A percentile compares a stretch with the other conserved stretches of the same genome.
Evolutionary conservation across 2,888 invertebrate genomes (phyloP).

Genomic region (Lordiphosa fenestrarum): DNA sequence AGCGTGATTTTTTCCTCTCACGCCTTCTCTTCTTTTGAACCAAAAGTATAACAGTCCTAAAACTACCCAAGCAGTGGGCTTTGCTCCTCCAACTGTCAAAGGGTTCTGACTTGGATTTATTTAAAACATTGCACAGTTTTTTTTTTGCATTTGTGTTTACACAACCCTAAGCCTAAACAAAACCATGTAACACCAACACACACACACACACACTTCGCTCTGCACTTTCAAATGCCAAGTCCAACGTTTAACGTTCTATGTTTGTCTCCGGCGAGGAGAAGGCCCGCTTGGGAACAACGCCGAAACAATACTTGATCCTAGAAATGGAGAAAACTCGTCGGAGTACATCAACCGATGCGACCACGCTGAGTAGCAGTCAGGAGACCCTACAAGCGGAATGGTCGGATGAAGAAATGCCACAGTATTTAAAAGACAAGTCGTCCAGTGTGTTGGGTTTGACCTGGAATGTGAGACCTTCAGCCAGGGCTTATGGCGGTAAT

Average conservation of each 20-base stretch:
- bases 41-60: too few relatives aligned
- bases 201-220: not conserved
- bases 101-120: not conserved
- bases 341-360: conserved; percentile 5
- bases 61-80: too few relatives aligned
- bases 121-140: conserved; percentile 2
- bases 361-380: conserved; percentile 4
- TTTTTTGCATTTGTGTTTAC: conserved; percentile 5
- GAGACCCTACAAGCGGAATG: not conserved
- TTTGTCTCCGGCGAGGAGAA: not conserved
- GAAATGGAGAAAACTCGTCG: not conserved
- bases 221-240: too few relatives aligned
- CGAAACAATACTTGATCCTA: conserved; percentile 1
- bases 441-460: conserved; percentile 3
- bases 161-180: not conserved
- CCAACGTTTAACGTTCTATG: not conserved
- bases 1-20: too few relatives aligned
- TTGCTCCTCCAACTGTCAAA: not conserved
- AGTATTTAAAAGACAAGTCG: not conserved
- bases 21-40: too few relatives aligned
- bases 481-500: conserved; percentile 8
- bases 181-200: conserved; percentile 15
- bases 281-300: not conserved
- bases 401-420: not conserved
- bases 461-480: not conserved